Base-by-base conservation (phyloP, 2,888 invertebrate species). In the Bursaphelenchus okinawaensis region DNA sequence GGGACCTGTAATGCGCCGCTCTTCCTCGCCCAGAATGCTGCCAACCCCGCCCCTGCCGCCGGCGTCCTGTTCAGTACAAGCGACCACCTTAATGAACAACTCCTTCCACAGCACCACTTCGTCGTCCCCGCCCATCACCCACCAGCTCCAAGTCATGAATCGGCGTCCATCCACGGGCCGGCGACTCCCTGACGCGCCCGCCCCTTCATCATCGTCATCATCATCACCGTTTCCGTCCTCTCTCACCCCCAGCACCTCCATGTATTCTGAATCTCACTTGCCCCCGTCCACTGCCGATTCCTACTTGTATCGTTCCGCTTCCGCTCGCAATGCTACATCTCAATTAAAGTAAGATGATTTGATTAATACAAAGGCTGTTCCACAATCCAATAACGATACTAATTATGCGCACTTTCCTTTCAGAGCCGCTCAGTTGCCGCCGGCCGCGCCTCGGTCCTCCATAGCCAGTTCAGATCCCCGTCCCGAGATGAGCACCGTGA, bases 381-480 rank as follows among this genome's bases (percentile, higher is more conserved):
- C n/a, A n/a, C n/a, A n/a, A n/a, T n/a, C n/a, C n/a, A n/a, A n/a
- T 40, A 40, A 40, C 40, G 40, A 40, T 40, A n/a, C 40, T 40
- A 40, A 40, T 40, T 40, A 40, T n/a, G 40, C 3, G 12, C n/a
- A 40, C 40, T 40, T 40, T 40, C 40, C 12, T 40, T 40, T 4
- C 40, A 40, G 40, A 40, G 40, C 40, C 1, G 50, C 52, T 27
- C 52, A 51, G 27, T 50, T 59, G 24, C 52, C 60, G 12, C 51
- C 50, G 9, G 52, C 60, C 28, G 60, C 60, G 29, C 60, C 52
- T 16, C 60, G 56, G 20, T 31, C 60, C 9, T 59, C 60, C 16
- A 59, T 27, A 31, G 40, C 60, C 24, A 40, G 22, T n/a, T 40
- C 40, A 12, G 40, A 40, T n/a, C 40, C 40, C 40, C 6, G 40